Evolutionary conservation across 2,113 vertebrate species (phyloP).

Genomic region (Pseudonaja textilis): DNA sequence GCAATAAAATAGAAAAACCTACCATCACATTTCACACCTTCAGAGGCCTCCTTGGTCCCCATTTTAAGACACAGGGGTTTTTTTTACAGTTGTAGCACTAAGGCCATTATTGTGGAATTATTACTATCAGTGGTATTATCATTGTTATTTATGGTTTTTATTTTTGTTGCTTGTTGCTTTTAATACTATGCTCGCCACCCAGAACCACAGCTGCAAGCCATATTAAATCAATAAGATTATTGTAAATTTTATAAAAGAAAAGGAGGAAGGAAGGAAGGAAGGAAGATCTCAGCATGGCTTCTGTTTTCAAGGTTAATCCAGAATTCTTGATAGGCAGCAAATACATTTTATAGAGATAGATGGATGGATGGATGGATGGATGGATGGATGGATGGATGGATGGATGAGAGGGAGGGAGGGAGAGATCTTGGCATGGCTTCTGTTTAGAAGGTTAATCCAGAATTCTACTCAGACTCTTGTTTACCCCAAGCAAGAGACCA

Average conservation of each 20-base stretch:
- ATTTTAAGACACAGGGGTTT: neutral
- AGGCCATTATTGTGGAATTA: neutral
- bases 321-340: too few species aligned
- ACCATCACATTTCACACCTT: neutral
- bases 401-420: too few species aligned
- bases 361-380: too few species aligned
- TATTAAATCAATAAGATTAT: neutral
- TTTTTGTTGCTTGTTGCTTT: neutral
- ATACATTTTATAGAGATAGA: too few species aligned
- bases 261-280: too few species aligned
- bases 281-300: too few species aligned
- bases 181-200: neutral
- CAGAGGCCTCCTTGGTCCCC: neutral
- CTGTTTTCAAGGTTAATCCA: too few species aligned
- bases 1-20: neutral
- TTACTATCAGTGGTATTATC: neutral
- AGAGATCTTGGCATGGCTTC: neutral
- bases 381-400: too few species aligned
- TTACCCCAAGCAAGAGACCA: neutral
- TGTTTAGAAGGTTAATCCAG: neutral
- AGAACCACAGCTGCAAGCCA: neutral
- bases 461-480: neutral
- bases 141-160: neutral
- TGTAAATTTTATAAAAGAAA: neutral
- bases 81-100: neutral